These are phyloP conservation scores for Hydrolagus affinis DNA, from an alignment of 2,113 vertebrate species.

Conservation along the genomic window DNA sequence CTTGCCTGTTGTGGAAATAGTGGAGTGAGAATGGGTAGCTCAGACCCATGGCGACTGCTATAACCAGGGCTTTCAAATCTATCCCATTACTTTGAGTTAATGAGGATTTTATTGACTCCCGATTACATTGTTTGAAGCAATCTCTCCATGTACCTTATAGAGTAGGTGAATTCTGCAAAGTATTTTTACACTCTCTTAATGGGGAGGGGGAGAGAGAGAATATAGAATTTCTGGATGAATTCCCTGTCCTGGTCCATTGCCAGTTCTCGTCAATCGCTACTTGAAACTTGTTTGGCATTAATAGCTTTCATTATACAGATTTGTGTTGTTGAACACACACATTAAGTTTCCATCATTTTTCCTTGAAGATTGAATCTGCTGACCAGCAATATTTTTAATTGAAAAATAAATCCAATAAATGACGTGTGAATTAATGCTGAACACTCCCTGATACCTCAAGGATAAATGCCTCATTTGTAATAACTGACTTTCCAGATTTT, in stretches of 20 bases:
- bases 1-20: too few species aligned
- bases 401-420: neutral
- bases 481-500: neutral
- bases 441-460: neutral
- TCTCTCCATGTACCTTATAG: too few species aligned
- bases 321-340: too few species aligned
- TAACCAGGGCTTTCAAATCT: too few species aligned
- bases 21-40: too few species aligned
- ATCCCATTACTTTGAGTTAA: too few species aligned
- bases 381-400: neutral
- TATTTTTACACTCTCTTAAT: neutral
- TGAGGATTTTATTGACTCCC: too few species aligned
- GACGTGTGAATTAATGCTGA: neutral
- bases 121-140: too few species aligned
- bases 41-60: too few species aligned
- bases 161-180: neutral
- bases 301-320: neutral
- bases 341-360: neutral
- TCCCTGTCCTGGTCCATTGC: neutral
- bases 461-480: neutral
- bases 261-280: neutral
- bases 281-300: neutral
- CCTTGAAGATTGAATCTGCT: neutral
- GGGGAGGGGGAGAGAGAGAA: neutral
- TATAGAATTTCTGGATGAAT: neutral